Conservation (phyloP, 2,888 invertebrate genomes). For the Drosophila macrothrix region DNA sequence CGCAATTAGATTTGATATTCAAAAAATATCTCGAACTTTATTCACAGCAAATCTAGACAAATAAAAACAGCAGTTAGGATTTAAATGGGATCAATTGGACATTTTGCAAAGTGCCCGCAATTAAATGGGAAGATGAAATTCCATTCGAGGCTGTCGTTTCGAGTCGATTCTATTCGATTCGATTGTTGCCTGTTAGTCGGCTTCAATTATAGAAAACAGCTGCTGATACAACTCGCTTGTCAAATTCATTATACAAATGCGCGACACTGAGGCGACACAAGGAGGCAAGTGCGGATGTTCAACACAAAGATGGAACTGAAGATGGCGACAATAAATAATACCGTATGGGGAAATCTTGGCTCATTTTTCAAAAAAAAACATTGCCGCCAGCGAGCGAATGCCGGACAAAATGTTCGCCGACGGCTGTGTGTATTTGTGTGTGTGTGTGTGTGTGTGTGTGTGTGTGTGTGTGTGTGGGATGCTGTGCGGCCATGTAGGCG, state of each 20-base stretch:
- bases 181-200: conserved; percentile 28
- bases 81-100: not conserved
- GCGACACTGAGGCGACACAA: conserved; percentile 19
- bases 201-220: conserved; percentile 59
- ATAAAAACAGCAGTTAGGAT: not conserved
- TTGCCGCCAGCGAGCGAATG: conserved; percentile 58
- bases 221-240: conserved; percentile 56
- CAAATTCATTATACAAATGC: conserved; percentile 73
- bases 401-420: conserved; percentile 22
- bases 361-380: conserved; percentile 78
- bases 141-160: not conserved
- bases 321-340: conserved; percentile 70
- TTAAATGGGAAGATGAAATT: not conserved
- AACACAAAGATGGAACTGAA: conserved; percentile 6
- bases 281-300: not conserved
- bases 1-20: not conserved
- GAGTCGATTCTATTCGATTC: not conserved
- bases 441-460: not conserved
- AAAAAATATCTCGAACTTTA: not conserved
- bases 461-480: not conserved
- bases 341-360: conserved; percentile 68
- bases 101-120: not conserved
- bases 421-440: not conserved
- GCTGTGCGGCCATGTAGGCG: conserved; percentile 28
- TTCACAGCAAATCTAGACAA: not conserved